Conservation (phyloP, 2,797 vertebrate species). For the Gallinago nigripennis region DNA sequence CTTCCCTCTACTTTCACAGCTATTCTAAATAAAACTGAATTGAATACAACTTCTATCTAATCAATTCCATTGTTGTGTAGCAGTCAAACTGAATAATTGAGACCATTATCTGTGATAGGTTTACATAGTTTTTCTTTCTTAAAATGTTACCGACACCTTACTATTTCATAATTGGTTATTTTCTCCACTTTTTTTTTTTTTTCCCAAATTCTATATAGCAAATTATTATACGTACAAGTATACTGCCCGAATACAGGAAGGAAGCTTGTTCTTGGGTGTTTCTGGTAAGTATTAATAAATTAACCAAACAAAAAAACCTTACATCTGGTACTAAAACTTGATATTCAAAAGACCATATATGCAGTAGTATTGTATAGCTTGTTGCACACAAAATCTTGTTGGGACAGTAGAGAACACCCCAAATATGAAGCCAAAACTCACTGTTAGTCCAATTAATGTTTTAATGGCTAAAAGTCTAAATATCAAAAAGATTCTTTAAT, state of each 20-base stretch:
- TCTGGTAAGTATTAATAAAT: background rate
- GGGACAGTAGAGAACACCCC: background rate
- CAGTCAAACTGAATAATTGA: background rate
- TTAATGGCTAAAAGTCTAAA: background rate
- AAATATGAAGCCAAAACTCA: background rate
- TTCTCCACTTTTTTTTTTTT: background rate
- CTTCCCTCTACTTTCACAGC: background rate
- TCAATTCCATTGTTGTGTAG: background rate
- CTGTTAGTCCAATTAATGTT: background rate
- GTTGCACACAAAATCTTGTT: background rate
- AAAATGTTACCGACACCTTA: background rate
- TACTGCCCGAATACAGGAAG: background rate
- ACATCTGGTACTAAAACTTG: background rate
- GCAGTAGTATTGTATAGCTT: background rate
- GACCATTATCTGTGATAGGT: background rate
- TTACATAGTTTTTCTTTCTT: background rate
- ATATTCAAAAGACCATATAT: background rate
- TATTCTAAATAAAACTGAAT: background rate
- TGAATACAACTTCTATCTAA: background rate
- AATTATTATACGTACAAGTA: background rate
- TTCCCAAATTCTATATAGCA: background rate
- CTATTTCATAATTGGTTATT: accelerated
- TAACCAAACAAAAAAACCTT: background rate
- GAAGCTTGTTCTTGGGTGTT: background rate
- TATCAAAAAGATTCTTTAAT: background rate